Evolutionary conservation across 2,797 vertebrate genomes (phyloP).

Genomic region (Eospalax fontanierii): DNA sequence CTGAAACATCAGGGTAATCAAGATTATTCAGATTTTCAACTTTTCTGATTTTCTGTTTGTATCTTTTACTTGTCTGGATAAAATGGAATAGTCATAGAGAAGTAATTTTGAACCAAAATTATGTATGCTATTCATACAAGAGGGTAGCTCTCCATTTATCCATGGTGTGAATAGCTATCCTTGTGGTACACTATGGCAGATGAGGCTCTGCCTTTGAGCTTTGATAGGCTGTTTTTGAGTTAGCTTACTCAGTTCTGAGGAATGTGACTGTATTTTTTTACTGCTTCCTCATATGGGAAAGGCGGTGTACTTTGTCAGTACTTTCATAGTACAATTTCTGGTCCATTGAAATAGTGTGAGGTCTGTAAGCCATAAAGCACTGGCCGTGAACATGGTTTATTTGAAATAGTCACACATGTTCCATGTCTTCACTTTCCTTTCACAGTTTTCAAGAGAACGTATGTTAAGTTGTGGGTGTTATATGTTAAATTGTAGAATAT

Average conservation of each 20-base stretch:
- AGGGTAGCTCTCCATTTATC: background rate
- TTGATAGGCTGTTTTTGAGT: constrained; percentile 9
- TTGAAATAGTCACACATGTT: background rate
- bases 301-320: background rate
- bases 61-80: constrained; percentile 7
- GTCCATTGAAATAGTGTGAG: background rate
- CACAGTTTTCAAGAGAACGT: background rate
- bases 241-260: background rate
- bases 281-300: background rate
- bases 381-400: background rate
- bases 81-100: constrained; percentile 4
- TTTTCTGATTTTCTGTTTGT: constrained; percentile 33
- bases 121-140: constrained; percentile 13
- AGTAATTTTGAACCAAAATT: constrained; percentile 20
- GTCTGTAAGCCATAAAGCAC: background rate
- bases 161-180: background rate
- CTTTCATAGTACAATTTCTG: background rate
- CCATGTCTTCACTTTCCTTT: constrained; percentile 36
- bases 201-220: background rate
- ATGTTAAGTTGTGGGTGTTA: too few species aligned
- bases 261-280: background rate
- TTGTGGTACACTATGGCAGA: background rate
- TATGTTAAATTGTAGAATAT: background rate
- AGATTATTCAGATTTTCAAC: background rate
- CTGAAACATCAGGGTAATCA: constrained; percentile 47